These are phyloP conservation scores for Lasius platythorax DNA, from an alignment of 2,888 invertebrate genomes.

Conservation along the genomic window DNA sequence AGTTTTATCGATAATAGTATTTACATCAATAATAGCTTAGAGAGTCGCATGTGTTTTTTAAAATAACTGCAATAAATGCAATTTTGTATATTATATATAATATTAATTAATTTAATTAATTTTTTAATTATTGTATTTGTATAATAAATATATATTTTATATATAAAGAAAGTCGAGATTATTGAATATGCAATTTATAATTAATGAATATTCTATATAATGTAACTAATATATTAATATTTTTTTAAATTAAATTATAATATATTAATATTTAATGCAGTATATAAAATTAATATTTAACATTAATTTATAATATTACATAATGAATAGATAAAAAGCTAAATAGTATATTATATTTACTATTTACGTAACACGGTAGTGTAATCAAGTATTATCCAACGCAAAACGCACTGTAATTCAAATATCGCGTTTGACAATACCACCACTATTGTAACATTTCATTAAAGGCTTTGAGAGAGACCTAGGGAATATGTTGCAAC, in stretches of 20 bases:
- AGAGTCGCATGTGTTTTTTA: neutral
- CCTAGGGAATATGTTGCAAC: neutral
- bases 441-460: neutral
- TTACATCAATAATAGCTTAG: neutral
- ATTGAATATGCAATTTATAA: neutral
- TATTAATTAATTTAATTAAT: too few relatives aligned
- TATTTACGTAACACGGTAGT: neutral
- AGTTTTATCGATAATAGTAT: neutral
- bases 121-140: neutral
- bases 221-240: too few relatives aligned
- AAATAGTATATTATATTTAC: neutral
- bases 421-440: slow-evolving; percentile 6
- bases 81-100: too few relatives aligned
- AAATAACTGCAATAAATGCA: neutral
- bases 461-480: neutral
- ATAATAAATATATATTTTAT: neutral
- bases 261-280: neutral
- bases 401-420: neutral
- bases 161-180: neutral
- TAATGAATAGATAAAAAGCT: neutral
- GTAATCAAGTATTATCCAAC: neutral
- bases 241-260: neutral
- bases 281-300: neutral
- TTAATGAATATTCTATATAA: neutral
- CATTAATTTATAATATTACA: neutral